Base-by-base conservation (phyloP, 2,113 vertebrate species). In the Anthoscopus minutus region DNA sequence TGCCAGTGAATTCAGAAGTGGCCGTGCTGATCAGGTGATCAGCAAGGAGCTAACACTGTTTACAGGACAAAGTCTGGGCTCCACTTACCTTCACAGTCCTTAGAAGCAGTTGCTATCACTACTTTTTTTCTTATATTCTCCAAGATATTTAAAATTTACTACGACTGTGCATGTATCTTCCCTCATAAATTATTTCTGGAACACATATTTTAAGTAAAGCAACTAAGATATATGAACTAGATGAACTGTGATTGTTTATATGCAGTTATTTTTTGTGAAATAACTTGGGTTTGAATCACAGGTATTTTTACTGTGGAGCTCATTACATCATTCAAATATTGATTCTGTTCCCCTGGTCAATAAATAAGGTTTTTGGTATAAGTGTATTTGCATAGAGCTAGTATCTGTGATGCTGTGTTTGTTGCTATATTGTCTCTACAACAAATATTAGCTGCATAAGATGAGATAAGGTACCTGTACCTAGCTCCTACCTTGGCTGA, bases 131-230 rank as follows among this genome's bases (percentile, higher is more conserved):
- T 53, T 21, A 40, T 94, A 14, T 44, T 80, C 82, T 64, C 60
- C 53, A 54, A 42, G 21, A 47, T 35, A 50, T 95, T 83, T 33
- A 90, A 78, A 66, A 71, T 94, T 71, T 92, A 22, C 91, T 94
- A 89, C 93, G 81, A 93, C 93, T 96, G 88, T 96, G 82, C 91
- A 95, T 42, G 18, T 48, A 28, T 72, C 35, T 70, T 60, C 35
- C 31, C 58, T 92, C 71, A 96, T 96, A 73, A 92, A 98, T 97
- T 83, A 97, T 98, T 95, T 92, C 95, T 96, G 81, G 66, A 65
- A 38, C 28, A 35, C 4, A 4, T 74, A 5, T 87, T 97, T 94
- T 87, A 71, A 95, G 93, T 58, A 91, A 93, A 80, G 56, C 51
- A 51, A 44, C 44, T 76, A 89, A 72, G 81, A 86, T 73, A 62